Conservation (phyloP, 92 coral and sea anemone species). For the Porites rus region DNA sequence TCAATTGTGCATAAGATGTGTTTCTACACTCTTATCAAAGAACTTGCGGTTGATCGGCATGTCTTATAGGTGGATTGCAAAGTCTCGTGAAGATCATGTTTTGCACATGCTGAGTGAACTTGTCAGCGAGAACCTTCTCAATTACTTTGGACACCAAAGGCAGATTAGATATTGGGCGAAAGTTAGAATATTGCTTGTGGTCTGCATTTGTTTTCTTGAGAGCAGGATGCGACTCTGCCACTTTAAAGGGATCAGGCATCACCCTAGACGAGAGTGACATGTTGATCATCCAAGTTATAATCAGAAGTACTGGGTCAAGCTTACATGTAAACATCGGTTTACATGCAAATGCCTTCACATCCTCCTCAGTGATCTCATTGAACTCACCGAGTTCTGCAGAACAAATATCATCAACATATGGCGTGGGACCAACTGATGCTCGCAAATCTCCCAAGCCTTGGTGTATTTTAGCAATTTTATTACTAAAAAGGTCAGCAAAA, state of each 20-base stretch:
- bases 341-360: constrained; percentile 15
- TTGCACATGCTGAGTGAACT: neutral
- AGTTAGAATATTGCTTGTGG: neutral
- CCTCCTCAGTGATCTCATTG: constrained; percentile 26
- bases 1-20: constrained; percentile 10
- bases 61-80: constrained; percentile 48
- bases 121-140: constrained; percentile 1
- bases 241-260: constrained; percentile 32
- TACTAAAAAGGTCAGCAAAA: too few relatives aligned
- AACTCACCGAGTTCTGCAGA: neutral
- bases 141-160: neutral
- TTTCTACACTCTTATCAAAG: constrained; percentile 37
- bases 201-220: neutral
- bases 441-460: constrained; percentile 1
- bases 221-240: constrained; percentile 2
- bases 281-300: neutral
- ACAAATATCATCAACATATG: constrained; percentile 3
- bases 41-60: constrained; percentile 43
- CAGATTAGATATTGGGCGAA: neutral
- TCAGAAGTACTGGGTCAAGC: neutral
- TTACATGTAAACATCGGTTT: constrained; percentile 36
- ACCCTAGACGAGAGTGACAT: constrained; percentile 30
- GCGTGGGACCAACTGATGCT: neutral
- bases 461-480: constrained; percentile 15
- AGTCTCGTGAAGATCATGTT: neutral